phyloP scores from a whole-genome alignment of 2,888 invertebrate genomes.

The Morinoia aosen region DNA sequence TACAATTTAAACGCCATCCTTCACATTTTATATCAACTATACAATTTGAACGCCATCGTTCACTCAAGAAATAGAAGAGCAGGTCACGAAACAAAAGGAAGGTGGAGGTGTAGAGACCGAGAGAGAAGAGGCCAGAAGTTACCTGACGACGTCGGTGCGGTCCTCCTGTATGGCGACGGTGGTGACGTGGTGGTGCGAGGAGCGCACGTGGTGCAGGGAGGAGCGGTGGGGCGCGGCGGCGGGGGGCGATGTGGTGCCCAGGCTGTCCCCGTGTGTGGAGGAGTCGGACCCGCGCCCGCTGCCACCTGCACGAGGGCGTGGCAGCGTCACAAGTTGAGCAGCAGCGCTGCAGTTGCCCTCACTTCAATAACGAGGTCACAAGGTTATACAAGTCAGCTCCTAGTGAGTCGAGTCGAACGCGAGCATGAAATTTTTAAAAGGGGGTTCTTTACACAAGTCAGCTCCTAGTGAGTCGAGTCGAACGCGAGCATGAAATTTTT shows the following conservation, averaged over 20 bases:
- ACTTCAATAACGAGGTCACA: background rate
- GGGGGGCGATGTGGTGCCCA: constrained; percentile 5
- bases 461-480: too few relatives aligned
- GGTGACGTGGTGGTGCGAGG: constrained; percentile 64
- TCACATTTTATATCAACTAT: too few relatives aligned
- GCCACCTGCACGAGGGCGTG: constrained; percentile 29
- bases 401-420: too few relatives aligned
- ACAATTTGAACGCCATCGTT: background rate
- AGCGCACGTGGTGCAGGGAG: constrained; percentile 60
- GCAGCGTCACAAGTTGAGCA: background rate
- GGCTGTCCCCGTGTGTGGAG: background rate
- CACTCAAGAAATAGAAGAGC: background rate
- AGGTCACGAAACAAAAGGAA: background rate
- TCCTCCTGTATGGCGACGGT: constrained; percentile 67
- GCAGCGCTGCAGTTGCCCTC: background rate
- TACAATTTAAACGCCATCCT: too few relatives aligned
- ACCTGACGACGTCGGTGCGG: constrained; percentile 67
- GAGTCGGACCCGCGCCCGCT: constrained; percentile 32
- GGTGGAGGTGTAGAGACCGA: too few relatives aligned
- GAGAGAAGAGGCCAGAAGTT: constrained; percentile 7
- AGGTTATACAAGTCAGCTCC: too few relatives aligned
- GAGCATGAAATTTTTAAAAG: too few relatives aligned
- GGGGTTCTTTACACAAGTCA: too few relatives aligned
- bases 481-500: too few relatives aligned
- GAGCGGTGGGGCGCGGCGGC: constrained; percentile 24